Percentiles rank a stretch among this genome's conserved stretches.
phyloP scores from a whole-genome alignment of 1,140 invertebrate genomes.

The Polypedilum pembai region DNA sequence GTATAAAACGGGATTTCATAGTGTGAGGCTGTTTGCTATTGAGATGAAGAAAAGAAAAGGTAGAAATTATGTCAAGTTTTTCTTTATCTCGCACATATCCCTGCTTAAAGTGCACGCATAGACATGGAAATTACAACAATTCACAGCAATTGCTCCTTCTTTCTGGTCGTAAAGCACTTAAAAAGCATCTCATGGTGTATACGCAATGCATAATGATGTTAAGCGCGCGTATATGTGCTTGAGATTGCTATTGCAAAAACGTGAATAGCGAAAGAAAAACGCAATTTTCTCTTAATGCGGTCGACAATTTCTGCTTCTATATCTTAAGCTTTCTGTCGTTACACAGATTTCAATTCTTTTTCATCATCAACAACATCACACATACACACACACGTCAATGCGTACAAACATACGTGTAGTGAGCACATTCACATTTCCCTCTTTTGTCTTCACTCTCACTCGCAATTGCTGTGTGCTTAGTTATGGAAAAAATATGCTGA shows the following conservation, averaged over 20 bases:
- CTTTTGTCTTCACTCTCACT: neutral
- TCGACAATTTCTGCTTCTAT: neutral
- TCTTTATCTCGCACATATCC: neutral
- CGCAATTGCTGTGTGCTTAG: neutral
- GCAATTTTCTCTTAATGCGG: neutral
- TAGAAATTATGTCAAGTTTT: conserved; percentile 13
- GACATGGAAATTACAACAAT: conserved; percentile 3
- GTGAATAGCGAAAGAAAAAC: neutral
- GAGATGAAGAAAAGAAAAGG: neutral
- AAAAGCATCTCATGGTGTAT: neutral
- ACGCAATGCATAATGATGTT: conserved; percentile 11
- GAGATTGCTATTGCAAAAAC: neutral
- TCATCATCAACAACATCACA: neutral
- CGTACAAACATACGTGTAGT: neutral
- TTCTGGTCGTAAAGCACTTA: conserved; percentile 17
- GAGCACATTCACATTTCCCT: neutral
- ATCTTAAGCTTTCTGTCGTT: neutral
- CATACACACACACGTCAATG: neutral
- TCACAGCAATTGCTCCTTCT: neutral
- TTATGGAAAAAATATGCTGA: neutral
- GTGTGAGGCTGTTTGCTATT: no score
- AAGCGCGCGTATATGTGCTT: neutral
- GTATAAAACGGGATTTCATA: no score
- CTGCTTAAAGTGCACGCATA: neutral
- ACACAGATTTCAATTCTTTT: neutral